Conservation (phyloP, 2,113 vertebrate genomes). For the Prunella fulvescens region DNA sequence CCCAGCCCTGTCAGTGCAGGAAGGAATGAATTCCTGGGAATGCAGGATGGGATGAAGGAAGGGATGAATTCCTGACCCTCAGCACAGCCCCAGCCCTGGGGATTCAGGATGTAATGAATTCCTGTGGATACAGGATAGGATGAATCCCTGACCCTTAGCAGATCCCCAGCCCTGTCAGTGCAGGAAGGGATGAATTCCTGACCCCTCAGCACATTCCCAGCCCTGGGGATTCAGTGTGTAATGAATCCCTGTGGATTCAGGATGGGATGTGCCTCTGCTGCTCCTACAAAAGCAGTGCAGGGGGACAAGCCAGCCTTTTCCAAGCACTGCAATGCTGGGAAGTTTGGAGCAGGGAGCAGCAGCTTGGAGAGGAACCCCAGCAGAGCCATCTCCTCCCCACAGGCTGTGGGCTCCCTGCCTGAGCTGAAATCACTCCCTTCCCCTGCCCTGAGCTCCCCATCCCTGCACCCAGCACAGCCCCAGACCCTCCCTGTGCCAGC, state of each 20-base stretch:
- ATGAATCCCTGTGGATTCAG: background rate
- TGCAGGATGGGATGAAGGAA: too few relatives aligned
- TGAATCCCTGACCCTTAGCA: too few relatives aligned
- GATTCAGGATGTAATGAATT: too few relatives aligned
- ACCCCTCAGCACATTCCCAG: too few relatives aligned
- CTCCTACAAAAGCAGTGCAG: background rate
- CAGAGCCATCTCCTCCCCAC: background rate
- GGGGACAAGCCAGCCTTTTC: background rate
- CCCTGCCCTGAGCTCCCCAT: background rate
- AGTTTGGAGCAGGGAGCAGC: rapidly evolving
- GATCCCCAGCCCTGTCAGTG: too few relatives aligned
- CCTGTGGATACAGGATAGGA: too few relatives aligned
- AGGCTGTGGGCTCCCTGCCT: background rate
- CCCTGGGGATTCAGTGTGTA: rapidly evolving
- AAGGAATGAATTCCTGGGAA: too few relatives aligned
- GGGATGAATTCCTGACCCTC: too few relatives aligned
- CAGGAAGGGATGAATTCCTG: too few relatives aligned
- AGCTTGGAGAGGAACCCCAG: background rate
- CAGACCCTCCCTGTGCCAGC: rapidly evolving
- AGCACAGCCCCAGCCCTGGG: too few relatives aligned
- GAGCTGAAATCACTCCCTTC: background rate
- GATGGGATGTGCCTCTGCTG: rapidly evolving
- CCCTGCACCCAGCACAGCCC: rapidly evolving
- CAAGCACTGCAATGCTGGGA: rapidly evolving
- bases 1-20: too few relatives aligned